phyloP scores from a whole-genome alignment of 2,888 invertebrate species.

The Agelastica alni region DNA sequence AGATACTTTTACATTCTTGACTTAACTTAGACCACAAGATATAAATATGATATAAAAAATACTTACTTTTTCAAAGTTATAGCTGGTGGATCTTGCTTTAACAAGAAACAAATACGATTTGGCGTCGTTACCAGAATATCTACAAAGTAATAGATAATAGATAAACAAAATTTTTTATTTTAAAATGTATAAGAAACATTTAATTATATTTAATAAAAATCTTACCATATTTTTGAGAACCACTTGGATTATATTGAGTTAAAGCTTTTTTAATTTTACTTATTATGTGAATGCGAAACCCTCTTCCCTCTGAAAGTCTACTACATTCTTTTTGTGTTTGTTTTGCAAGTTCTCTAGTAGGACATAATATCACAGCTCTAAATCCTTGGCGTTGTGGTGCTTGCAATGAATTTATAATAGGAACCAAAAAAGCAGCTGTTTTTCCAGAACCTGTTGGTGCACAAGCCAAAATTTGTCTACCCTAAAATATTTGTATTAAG shows the following conservation, averaged over 20 bases:
- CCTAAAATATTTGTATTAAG: constrained; percentile 61
- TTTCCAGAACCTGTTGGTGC: constrained; percentile 99
- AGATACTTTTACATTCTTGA: too few relatives aligned
- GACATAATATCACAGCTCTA: constrained; percentile 86
- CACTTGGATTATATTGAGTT: constrained; percentile 73
- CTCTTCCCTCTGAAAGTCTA: constrained; percentile 73
- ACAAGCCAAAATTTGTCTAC: constrained; percentile 85
- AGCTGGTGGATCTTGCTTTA: constrained; percentile 77
- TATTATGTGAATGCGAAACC: constrained; percentile 76
- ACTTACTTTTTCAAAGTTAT: constrained; percentile 74
- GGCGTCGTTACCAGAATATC: constrained; percentile 95
- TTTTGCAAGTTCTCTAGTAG: constrained; percentile 91
- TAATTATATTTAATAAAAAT: neutral
- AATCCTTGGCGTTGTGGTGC: constrained; percentile 75
- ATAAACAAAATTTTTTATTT: too few relatives aligned
- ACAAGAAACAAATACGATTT: constrained; percentile 82
- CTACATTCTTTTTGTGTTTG: constrained; percentile 86
- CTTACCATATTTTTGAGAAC: constrained; percentile 76
- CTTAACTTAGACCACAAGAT: too few relatives aligned
- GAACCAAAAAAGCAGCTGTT: constrained; percentile 92
- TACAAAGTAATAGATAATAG: too few relatives aligned
- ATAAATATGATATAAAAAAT: constrained; percentile 2
- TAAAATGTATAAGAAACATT: neutral
- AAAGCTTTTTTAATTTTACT: constrained; percentile 76
- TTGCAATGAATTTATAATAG: constrained; percentile 78